Evolutionary conservation across 2,888 invertebrate genomes (phyloP).

Genomic region (Spodoptera exigua): DNA sequence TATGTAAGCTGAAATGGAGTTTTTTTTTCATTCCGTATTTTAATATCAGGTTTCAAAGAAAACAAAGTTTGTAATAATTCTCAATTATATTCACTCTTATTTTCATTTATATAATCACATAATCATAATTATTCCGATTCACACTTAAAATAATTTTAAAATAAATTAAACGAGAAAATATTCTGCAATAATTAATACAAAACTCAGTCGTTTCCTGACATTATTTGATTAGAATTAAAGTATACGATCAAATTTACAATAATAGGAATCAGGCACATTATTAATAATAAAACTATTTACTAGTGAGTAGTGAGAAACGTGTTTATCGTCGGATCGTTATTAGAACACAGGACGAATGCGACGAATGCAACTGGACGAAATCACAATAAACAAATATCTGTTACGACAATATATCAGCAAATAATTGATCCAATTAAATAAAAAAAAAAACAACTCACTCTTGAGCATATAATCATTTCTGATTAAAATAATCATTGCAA

Average conservation of each 20-base stretch:
- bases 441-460: slow-evolving; percentile 80
- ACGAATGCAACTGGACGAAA: slow-evolving; percentile 74
- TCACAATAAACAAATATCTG: slow-evolving; percentile 71
- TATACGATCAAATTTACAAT: slow-evolving; percentile 86
- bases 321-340: slow-evolving; percentile 65
- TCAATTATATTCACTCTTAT: slow-evolving; percentile 87
- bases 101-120: slow-evolving; percentile 87
- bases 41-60: slow-evolving; percentile 54
- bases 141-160: slow-evolving; percentile 87
- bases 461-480: slow-evolving; percentile 84
- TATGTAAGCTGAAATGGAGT: slow-evolving; percentile 29
- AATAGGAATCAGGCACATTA: slow-evolving; percentile 89
- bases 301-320: slow-evolving; percentile 76
- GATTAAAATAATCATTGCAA: slow-evolving; percentile 79
- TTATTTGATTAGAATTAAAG: slow-evolving; percentile 85
- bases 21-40: slow-evolving; percentile 22
- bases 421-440: slow-evolving; percentile 80
- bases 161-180: slow-evolving; percentile 87
- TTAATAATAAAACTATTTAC: slow-evolving; percentile 75
- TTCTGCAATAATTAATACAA: slow-evolving; percentile 88
- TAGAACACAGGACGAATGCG: slow-evolving; percentile 55
- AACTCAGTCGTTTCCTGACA: slow-evolving; percentile 88
- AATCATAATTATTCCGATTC: slow-evolving; percentile 88
- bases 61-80: slow-evolving; percentile 76
- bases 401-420: slow-evolving; percentile 70